A percentile compares a stretch with the other conserved stretches of the same genome.
phyloP scores from a whole-genome alignment of 2,113 vertebrate genomes.

The Pangasianodon hypophthalmus region DNA sequence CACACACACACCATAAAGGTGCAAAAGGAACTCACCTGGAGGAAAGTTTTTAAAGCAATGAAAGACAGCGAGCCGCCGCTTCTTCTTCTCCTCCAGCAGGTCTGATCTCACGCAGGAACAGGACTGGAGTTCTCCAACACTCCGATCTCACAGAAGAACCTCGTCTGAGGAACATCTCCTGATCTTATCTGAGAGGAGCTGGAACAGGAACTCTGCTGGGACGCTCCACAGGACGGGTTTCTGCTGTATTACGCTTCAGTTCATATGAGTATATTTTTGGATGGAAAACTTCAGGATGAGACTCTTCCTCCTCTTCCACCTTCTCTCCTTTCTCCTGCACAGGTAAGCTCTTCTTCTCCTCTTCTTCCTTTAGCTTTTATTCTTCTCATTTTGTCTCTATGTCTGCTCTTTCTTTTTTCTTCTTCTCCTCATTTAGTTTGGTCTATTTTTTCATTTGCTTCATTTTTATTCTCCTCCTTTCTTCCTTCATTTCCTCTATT shows the following conservation, averaged over 20 bases:
- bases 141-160: not conserved
- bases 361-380: not conserved
- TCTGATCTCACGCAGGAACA: constrained; percentile 1
- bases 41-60: not conserved
- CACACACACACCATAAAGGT: constrained; percentile 16
- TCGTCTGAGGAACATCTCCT: not conserved
- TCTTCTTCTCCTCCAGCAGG: not conserved
- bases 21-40: constrained; percentile 32
- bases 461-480: not conserved
- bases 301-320: not conserved
- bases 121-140: not conserved
- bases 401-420: not conserved
- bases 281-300: constrained; percentile 27
- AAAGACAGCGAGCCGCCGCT: not conserved
- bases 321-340: constrained; percentile 14
- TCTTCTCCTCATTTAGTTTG: not conserved
- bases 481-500: too few species aligned
- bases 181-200: not conserved
- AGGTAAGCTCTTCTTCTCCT: constrained; percentile 1
- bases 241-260: not conserved
- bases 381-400: not conserved
- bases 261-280: not conserved
- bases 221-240: not conserved
- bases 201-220: not conserved
- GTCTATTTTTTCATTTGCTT: not conserved